phyloP scores from a whole-genome alignment of 2,888 invertebrate genomes.

The Dynastes tityus region DNA sequence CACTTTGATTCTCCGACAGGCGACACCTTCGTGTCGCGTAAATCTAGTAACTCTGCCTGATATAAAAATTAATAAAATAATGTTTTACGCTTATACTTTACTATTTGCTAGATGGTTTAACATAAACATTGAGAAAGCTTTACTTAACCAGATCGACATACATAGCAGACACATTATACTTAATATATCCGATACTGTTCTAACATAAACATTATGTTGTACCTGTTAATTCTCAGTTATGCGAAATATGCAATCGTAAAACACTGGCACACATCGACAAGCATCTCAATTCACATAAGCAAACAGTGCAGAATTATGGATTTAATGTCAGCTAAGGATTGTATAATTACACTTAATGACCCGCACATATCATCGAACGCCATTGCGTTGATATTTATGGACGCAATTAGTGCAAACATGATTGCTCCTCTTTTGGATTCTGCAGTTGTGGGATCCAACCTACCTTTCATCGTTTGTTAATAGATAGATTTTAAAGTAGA shows the following conservation, averaged over 20 bases:
- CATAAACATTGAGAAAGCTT: no score
- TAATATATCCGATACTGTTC: no score
- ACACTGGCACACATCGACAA: not conserved
- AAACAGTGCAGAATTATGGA: slow-evolving; percentile 33
- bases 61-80: no score
- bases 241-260: slow-evolving; percentile 24
- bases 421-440: slow-evolving; percentile 33
- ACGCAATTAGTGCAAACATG: slow-evolving; percentile 48
- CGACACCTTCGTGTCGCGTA: no score
- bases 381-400: slow-evolving; percentile 47
- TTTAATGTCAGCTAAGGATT: slow-evolving; percentile 46
- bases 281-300: slow-evolving; percentile 26
- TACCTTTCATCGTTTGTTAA: slow-evolving; percentile 39
- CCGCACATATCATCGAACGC: slow-evolving; percentile 40
- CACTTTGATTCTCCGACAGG: no score
- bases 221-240: not conserved
- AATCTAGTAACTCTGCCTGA: no score
- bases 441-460: slow-evolving; percentile 26
- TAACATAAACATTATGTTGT: not conserved
- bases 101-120: no score
- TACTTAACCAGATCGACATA: no score
- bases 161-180: no score
- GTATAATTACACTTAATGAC: slow-evolving; percentile 48
- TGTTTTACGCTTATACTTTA: no score
- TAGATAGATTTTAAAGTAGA: slow-evolving; percentile 28